Evolutionary conservation across 2,888 invertebrate species (phyloP).

Genomic region (Protodeltote pygarga): DNA sequence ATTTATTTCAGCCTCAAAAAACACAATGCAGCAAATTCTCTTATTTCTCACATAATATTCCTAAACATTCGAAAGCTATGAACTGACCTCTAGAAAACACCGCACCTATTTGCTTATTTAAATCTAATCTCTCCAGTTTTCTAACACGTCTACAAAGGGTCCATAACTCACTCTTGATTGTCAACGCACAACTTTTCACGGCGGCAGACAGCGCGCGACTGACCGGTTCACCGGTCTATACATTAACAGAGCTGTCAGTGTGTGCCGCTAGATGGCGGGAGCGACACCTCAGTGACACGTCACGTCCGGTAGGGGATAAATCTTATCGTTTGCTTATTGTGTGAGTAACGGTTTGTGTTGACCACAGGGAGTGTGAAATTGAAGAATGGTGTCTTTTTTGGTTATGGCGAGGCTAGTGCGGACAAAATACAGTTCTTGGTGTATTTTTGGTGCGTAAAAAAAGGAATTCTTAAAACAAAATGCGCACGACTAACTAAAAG

Average conservation of each 20-base stretch:
- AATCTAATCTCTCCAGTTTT: slow-evolving; percentile 9
- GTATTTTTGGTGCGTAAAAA: too few species aligned
- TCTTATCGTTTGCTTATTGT: slow-evolving; percentile 11
- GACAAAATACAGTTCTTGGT: too few species aligned
- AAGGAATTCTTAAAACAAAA: too few species aligned
- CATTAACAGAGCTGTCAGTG: slow-evolving; percentile 30
- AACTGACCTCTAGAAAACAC: neutral
- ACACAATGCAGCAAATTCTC: neutral
- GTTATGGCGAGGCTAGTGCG: too few species aligned
- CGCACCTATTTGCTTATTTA: slow-evolving; percentile 5
- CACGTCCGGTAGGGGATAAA: slow-evolving; percentile 34
- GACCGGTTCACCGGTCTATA: slow-evolving; percentile 36
- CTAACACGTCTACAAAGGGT: slow-evolving; percentile 26
- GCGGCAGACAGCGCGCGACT: slow-evolving; percentile 21
- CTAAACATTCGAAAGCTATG: neutral
- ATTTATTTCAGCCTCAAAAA: too few species aligned
- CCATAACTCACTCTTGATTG: slow-evolving; percentile 37
- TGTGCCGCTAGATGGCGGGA: slow-evolving; percentile 31
- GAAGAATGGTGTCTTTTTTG: neutral
- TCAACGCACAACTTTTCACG: slow-evolving; percentile 9
- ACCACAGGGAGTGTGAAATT: neutral
- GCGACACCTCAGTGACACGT: slow-evolving; percentile 28
- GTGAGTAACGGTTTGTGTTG: slow-evolving; percentile 8
- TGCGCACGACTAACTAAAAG: too few species aligned
- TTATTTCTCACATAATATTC: slow-evolving; percentile 5